Evolutionary conservation across 2,888 invertebrate genomes (phyloP).

Genomic region (Ectemnius continuus): DNA sequence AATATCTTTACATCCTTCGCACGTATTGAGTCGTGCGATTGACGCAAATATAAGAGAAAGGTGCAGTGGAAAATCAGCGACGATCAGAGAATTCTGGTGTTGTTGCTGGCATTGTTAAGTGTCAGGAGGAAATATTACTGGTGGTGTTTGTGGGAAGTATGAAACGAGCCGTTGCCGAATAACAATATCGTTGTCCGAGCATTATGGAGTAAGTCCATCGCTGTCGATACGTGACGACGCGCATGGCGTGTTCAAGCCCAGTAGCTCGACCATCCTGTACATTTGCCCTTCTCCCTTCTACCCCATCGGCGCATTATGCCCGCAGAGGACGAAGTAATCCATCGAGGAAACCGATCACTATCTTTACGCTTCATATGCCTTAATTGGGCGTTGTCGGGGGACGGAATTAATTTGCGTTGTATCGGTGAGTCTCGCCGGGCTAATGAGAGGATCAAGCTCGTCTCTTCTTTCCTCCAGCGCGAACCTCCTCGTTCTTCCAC

Average conservation of each 20-base stretch:
- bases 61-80: too few species aligned
- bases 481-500: too few species aligned
- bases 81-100: too few species aligned
- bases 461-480: background rate
- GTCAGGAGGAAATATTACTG: too few species aligned
- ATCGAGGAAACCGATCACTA: slow-evolving; percentile 66
- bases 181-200: too few species aligned
- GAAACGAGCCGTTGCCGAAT: slow-evolving; percentile 56
- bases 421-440: slow-evolving; percentile 48
- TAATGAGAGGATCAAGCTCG: slow-evolving; percentile 59
- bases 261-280: slow-evolving; percentile 22
- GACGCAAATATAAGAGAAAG: too few species aligned
- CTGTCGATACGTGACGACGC: slow-evolving; percentile 34
- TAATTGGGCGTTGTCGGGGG: slow-evolving; percentile 72
- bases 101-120: too few species aligned
- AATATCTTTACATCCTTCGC: too few species aligned
- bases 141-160: slow-evolving; percentile 62
- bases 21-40: too few species aligned
- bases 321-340: slow-evolving; percentile 17
- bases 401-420: slow-evolving; percentile 73
- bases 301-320: slow-evolving; percentile 17
- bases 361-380: slow-evolving; percentile 73
- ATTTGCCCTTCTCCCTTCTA: slow-evolving; percentile 16
- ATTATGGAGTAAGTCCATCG: slow-evolving; percentile 32
- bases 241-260: slow-evolving; percentile 31